Evolutionary conservation across 2,113 vertebrate genomes (phyloP).

Genomic region (Alosa alosa): DNA sequence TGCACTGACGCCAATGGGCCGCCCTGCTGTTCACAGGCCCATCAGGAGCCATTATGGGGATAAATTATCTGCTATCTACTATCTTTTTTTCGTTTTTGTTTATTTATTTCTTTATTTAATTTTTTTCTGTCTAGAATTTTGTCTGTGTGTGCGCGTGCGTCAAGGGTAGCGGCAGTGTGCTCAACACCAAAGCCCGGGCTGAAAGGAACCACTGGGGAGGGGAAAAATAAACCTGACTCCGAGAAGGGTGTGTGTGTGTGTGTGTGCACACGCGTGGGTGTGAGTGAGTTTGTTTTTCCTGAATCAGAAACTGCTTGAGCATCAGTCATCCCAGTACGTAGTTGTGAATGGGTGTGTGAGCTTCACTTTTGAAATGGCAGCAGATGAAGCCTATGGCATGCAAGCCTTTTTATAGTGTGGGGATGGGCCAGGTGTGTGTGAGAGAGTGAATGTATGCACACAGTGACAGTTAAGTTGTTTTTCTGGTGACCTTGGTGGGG

Average conservation of each 20-base stretch:
- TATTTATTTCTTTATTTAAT: not conserved
- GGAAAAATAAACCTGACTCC: conserved; percentile 2
- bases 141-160: not conserved
- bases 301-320: not conserved
- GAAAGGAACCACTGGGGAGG: not conserved
- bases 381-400: not conserved
- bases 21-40: conserved; percentile 20
- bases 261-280: not conserved
- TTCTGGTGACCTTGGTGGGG: not conserved
- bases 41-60: conserved; percentile 4
- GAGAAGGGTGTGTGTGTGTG: not conserved
- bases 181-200: not conserved
- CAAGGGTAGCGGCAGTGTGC: not conserved
- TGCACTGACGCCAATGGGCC: conserved; percentile 24
- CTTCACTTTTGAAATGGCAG: not conserved
- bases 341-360: not conserved
- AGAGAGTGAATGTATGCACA: too few species aligned
- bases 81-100: not conserved
- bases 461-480: not conserved
- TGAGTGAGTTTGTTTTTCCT: not conserved
- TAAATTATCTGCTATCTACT: conserved; percentile 15
- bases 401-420: not conserved
- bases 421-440: not conserved
- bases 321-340: not conserved
- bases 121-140: not conserved